Evolutionary conservation across 2,797 vertebrate species (phyloP), one percentile per base, ranked within the genome.

Genomic region (Crenichthys baileyi): DNA sequence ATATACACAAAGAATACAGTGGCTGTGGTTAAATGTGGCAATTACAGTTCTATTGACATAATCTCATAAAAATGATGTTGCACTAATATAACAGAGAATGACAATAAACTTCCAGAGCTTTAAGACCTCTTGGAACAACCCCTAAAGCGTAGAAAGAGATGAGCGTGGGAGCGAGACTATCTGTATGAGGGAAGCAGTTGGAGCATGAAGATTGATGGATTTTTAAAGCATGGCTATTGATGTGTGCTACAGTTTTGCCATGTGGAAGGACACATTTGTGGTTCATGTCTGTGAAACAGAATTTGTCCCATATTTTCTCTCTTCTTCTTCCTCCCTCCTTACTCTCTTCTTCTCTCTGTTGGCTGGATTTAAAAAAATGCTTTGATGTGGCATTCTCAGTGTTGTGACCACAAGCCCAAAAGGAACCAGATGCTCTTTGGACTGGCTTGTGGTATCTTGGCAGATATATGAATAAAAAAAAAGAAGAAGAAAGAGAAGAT

Each of bases 321-420:
- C 87, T 82, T 88, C 87, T 87, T 88, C 90, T 86, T 90, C 85
- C 83, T 84, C 83, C 82, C 80, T 89, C 86, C 82, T 75, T 29
- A 46, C 85, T 82, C 83, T 80, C 84, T 77, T 87, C 85, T 84
- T 78, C 82, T 79, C 88, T 91, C 86, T 90, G 91, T 36, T 87
- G 90, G 83, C 85, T 93, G 88, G 84, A 90, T 87, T 44, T 15
- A 67, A 67, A 65, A 79, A 68, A 79, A 11, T 61, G 83, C 94
- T 92, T 96, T 96, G 94, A 96, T 96, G 93, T 95, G 93, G 95
- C 89, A 78, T 80, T 93, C 86, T 79, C 87, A 92, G 91, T 94
- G 91, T 91, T 94, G 26, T 92, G 94, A 94, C 92, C 93, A 84
- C 93, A 94, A 87, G 86, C 85, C 77, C 86, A 92, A 95, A 90